Evolutionary conservation across 1,140 invertebrate species (phyloP), one percentile per base, ranked within the genome.

Genomic region (Sitobion miscanthi): DNA sequence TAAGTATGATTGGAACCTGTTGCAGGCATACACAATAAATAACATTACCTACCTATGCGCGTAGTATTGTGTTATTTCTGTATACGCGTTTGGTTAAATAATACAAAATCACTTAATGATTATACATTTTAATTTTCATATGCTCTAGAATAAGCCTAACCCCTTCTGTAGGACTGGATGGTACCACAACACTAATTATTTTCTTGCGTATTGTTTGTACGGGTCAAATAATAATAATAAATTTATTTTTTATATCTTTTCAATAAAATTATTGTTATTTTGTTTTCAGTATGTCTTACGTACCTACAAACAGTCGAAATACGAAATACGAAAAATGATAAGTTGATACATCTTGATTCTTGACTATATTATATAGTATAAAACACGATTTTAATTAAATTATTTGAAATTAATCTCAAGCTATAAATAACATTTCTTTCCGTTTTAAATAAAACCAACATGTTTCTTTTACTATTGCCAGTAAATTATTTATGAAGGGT

Each of bases 401-500:
- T 77, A 77, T 77, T 77, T 77, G 14, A 77, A n/a, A 77, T 77
- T 77, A 35, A n/a, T 77, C 6, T n/a, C 62, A n/a, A 77, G 14
- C 4, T 17, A n/a, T 6, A 77, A 77, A 77, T 77, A 77, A 35
- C 14, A 77, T n/a, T n/a, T 77, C 14, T 77, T 77, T 77, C 14
- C 62, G n/a, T 77, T 77, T 77, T 17, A 77, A 77, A 77, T 77
- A n/a, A 77, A 35, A 77, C 30, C n/a, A 77, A 77, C 30, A 77
- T 77, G n/a, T n/a, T n/a, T 14, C 30, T 77, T 77, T 14, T 77
- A 77, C 62, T 77, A 77, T n/a, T 77, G 62, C 62, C 62, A 77
- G 62, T 77, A 77, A 77, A 77, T 77, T 77, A 77, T 77, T 77
- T 77, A 77, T n/a, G 62, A n/a, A n/a, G n/a, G n/a, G 62, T 35